phyloP scores from a whole-genome alignment of 2,113 vertebrate species.

The Callorhinus ursinus region DNA sequence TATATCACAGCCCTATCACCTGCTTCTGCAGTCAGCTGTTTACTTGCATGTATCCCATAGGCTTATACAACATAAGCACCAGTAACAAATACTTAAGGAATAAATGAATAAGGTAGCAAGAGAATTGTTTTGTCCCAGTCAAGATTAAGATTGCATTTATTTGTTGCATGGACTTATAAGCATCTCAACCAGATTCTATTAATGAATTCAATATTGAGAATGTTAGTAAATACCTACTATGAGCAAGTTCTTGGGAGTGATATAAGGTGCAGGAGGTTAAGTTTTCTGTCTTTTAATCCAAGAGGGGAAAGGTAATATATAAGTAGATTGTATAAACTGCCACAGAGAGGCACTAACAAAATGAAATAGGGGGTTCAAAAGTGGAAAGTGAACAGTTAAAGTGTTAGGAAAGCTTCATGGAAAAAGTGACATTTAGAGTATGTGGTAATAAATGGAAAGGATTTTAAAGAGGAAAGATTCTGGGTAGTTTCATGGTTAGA shows the following conservation, averaged over 20 bases:
- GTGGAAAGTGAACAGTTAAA: background rate
- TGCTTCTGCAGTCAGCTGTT: background rate
- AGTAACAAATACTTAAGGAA: background rate
- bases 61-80: background rate
- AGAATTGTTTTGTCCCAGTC: constrained; percentile 11
- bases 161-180: background rate
- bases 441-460: background rate
- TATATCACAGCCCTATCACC: background rate
- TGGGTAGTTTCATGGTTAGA: background rate
- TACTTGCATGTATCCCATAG: background rate
- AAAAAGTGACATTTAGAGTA: background rate
- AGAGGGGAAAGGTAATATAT: background rate
- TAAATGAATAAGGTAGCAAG: background rate
- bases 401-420: background rate
- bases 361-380: background rate
- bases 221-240: background rate
- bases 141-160: background rate
- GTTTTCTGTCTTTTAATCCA: background rate
- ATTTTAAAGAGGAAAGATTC: background rate
- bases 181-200: background rate
- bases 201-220: background rate
- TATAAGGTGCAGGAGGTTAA: background rate
- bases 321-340: background rate
- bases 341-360: background rate
- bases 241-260: background rate